Evolutionary conservation across 2,797 vertebrate genomes (phyloP).

Genomic region (Falco concolor): DNA sequence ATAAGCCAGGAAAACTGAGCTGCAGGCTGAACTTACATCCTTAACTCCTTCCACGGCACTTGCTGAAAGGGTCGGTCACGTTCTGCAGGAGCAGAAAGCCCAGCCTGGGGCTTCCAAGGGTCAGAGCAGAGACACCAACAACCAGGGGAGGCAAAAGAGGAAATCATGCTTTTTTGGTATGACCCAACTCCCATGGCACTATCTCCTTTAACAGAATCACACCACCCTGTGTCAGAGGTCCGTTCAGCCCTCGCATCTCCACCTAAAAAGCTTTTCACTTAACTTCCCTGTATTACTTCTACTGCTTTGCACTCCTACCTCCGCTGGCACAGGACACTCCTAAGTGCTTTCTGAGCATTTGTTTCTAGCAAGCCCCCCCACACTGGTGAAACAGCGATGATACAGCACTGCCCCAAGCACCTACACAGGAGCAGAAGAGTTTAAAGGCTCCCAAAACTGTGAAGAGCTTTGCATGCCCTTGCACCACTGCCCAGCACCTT

Average conservation of each 20-base stretch:
- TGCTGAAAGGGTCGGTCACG: fast-evolving
- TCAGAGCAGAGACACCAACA: background rate
- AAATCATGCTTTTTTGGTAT: background rate
- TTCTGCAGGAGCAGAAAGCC: background rate
- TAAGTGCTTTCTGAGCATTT: background rate
- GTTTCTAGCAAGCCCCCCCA: background rate
- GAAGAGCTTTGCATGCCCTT: background rate
- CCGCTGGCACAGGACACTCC: fast-evolving
- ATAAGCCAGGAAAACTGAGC: slow-evolving; percentile 1
- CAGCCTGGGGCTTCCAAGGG: background rate
- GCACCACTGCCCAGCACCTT: background rate
- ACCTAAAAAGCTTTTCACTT: background rate
- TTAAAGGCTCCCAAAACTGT: background rate
- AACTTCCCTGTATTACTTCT: background rate
- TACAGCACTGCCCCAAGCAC: background rate
- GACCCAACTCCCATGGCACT: fast-evolving
- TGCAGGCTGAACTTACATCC: slow-evolving; percentile 2
- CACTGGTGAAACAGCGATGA: fast-evolving
- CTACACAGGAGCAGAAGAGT: background rate
- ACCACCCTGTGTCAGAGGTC: background rate
- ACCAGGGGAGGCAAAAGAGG: background rate
- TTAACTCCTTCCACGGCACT: background rate
- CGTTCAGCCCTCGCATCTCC: background rate
- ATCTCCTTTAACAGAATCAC: background rate
- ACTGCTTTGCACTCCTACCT: background rate